Evolutionary conservation across 2,113 vertebrate species (phyloP), one percentile per base, ranked within the genome.

Genomic region (Cyrtonyx montezumae): DNA sequence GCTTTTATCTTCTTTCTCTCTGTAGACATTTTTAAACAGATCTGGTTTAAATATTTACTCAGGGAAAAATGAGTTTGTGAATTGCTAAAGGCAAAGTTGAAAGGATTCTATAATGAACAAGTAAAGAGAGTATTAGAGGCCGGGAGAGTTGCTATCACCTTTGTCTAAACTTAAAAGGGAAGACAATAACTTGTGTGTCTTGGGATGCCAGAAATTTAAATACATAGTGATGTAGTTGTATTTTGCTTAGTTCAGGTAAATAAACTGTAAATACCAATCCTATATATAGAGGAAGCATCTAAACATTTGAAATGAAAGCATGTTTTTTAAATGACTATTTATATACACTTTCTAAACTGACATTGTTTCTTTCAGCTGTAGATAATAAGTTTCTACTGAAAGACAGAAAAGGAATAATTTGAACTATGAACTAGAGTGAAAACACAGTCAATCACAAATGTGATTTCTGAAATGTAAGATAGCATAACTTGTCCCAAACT

Each of bases 11-110:
- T 78, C 83, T 91, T 84, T 81, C 87, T 90, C 92, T 97, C 88
- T 95, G 79, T 87, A 93, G 95, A 94, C 75, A 84, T 97, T 96
- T 97, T 90, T 96, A 97, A 97, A 88, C 85, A 93, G 61, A 95
- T 92, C 94, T 93, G 93, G 96, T 94, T 98, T 97, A 98, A 98
- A 97, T 97, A 98, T 98, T 98, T 97, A 97, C 96, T 96, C 94
- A 84, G 13, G 77, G 74, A 97, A 74, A 98, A 95, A 93, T 91
- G 87, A 95, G 88, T 88, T 87, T 96, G 80, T 94, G 91, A 87
- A 74, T 90, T 96, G 95, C 96, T 91, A 90, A 95, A 97, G 96
- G 94, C 84, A 90, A 97, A 91, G 95, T 96, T 97, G 89, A 97
- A 94, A 93, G 95, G 80, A 87, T 96, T 96, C 97, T 95, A 36